Evolutionary conservation across 2,797 vertebrate species (phyloP).

Genomic region (Strix occidentalis): DNA sequence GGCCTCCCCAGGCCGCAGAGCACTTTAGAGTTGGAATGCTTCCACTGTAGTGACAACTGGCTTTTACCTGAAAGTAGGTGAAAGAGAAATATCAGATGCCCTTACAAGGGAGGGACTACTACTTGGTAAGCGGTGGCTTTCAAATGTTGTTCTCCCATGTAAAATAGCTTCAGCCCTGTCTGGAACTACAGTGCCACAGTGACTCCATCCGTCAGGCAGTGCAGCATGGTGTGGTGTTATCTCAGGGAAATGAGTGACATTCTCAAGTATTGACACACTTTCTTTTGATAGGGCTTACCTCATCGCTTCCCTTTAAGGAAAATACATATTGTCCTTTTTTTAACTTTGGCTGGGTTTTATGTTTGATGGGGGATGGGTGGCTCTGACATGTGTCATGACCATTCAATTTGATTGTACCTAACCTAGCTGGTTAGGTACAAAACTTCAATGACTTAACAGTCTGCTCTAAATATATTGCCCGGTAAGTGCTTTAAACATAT

Average conservation of each 20-base stretch:
- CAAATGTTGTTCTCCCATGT: neutral
- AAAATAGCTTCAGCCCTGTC: neutral
- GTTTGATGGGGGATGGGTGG: neutral
- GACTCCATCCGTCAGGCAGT: fast-evolving
- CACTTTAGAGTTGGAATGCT: neutral
- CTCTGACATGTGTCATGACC: neutral
- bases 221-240: fast-evolving
- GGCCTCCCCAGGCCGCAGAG: neutral
- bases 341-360: neutral
- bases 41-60: neutral
- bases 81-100: neutral
- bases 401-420: neutral
- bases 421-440: neutral
- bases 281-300: neutral
- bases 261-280: neutral
- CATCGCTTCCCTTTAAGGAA: neutral
- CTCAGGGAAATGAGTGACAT: neutral
- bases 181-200: neutral
- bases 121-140: neutral
- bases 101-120: neutral
- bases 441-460: neutral
- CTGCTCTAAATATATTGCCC: neutral
- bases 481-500: neutral
- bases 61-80: neutral
- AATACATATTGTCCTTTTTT: neutral